These are phyloP conservation scores for Euleptes europaea DNA, from an alignment of 2,113 vertebrate species.

Conservation along the genomic window DNA sequence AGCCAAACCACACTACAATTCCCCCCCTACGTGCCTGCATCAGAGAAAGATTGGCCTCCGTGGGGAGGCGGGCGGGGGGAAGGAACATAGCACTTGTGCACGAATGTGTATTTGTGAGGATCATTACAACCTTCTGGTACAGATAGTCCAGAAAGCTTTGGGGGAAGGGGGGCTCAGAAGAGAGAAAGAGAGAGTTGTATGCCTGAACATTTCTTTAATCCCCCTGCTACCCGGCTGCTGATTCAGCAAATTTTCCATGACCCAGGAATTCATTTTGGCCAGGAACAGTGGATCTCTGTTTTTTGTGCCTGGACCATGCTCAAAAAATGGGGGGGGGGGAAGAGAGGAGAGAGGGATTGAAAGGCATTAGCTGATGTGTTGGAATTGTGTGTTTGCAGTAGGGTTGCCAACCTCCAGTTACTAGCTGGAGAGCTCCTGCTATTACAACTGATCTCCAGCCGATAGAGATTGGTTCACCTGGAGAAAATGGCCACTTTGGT, in stretches of 20 bases:
- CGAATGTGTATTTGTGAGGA: background rate
- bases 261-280: constrained; percentile 18
- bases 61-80: background rate
- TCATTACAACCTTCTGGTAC: background rate
- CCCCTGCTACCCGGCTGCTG: background rate
- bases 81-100: background rate
- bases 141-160: background rate
- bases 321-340: background rate
- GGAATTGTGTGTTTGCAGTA: background rate
- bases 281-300: constrained; percentile 23
- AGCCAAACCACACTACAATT: constrained; percentile 7
- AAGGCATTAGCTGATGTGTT: background rate
- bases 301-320: constrained; percentile 1
- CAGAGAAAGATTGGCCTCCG: background rate
- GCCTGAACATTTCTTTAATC: constrained; percentile 25
- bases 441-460: too few species aligned
- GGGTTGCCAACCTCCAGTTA: too few species aligned
- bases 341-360: background rate
- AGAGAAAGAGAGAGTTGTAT: background rate
- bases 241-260: constrained; percentile 33
- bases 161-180: background rate
- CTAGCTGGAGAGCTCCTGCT: too few species aligned
- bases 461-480: too few species aligned
- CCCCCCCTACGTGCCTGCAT: background rate
- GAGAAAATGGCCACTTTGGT: too few species aligned